phyloP scores from a whole-genome alignment of 2,888 invertebrate genomes.

The Deilephila porcellus region DNA sequence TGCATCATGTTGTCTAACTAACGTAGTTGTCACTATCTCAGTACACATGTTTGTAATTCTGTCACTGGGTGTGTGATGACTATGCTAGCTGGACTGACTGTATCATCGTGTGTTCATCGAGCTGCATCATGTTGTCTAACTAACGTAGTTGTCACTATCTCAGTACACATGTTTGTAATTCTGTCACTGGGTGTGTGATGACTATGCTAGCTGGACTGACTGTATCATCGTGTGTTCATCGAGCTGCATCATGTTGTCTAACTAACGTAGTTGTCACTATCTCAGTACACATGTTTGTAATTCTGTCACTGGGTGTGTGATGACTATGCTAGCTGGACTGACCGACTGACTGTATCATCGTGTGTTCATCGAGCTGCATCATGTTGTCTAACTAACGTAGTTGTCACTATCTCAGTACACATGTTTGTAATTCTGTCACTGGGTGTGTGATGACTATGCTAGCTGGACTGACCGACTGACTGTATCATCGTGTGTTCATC shows the following conservation, averaged over 20 bases:
- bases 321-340: constrained; percentile 16
- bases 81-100: no score
- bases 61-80: no score
- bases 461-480: neutral
- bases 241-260: constrained; percentile 27
- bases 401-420: constrained; percentile 38
- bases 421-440: constrained; percentile 41
- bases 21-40: no score
- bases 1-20: no score
- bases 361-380: neutral
- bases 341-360: neutral
- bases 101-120: no score
- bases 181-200: constrained; percentile 40
- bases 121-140: neutral
- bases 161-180: constrained; percentile 40
- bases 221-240: constrained; percentile 25
- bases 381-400: constrained; percentile 28
- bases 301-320: constrained; percentile 33
- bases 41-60: no score
- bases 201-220: constrained; percentile 28
- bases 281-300: constrained; percentile 26
- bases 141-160: constrained; percentile 34
- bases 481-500: constrained; percentile 11
- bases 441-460: constrained; percentile 33
- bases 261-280: constrained; percentile 15